Evolutionary conservation across 2,888 invertebrate species (phyloP).

Genomic region (Caenorhabditis zanzibari): DNA sequence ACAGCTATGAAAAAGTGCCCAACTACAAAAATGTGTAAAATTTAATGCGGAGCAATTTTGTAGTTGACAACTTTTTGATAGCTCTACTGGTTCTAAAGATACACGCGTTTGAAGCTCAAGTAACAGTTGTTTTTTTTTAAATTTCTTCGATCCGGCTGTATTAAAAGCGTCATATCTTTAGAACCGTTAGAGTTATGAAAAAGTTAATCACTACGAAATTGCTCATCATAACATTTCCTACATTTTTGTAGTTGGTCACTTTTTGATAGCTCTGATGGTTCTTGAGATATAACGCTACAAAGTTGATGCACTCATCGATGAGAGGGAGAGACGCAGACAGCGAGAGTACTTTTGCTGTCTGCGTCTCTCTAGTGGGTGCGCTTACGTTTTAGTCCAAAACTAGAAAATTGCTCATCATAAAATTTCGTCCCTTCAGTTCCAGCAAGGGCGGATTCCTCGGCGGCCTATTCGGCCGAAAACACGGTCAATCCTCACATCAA

Average conservation of each 20-base stretch:
- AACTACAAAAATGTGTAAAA: conserved; percentile 19
- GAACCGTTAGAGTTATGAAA: background rate
- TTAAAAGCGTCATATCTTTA: background rate
- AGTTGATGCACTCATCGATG: no score
- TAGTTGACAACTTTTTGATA: background rate
- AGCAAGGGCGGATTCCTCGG: conserved; percentile 64
- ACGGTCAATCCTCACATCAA: conserved; percentile 47
- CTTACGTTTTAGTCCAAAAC: no score
- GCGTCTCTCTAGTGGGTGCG: no score
- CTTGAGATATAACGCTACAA: background rate
- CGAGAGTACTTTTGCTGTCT: no score
- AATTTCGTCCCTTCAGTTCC: conserved; percentile 14
- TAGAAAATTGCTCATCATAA: no score
- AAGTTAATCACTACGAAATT: background rate
- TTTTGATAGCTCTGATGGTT: background rate
- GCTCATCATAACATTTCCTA: background rate
- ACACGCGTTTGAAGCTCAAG: background rate
- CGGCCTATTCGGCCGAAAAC: conserved; percentile 61
- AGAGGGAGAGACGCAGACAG: no score
- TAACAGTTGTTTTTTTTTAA: no score
- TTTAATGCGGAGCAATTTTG: background rate
- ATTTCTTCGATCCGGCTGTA: background rate
- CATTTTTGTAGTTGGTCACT: background rate
- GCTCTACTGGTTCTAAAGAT: background rate
- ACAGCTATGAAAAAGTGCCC: background rate